Base-by-base conservation (phyloP, 2,113 vertebrate genomes). In the Electrona antarctica region DNA sequence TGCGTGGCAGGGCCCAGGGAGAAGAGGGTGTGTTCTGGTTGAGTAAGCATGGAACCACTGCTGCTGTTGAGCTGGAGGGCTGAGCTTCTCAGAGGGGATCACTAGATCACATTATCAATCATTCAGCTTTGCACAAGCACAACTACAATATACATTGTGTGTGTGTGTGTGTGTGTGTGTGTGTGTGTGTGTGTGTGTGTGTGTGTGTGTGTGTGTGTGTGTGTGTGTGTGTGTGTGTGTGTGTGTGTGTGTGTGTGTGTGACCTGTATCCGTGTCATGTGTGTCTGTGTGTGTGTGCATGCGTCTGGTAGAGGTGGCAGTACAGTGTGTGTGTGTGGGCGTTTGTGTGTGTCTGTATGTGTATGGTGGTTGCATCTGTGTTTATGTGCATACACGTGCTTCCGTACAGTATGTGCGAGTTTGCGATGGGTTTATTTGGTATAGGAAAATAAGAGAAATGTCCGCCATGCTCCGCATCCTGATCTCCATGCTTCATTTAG, bases 21-120 rank as follows among this genome's bases (percentile, higher is more conserved):
- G 86, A 90, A 72, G 64, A 81, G 64, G 64, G 79, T 72, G 73
- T 81, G 74, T 86, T 88, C 76, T 81, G 84, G 90, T 86, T 83
- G 86, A 88, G 85, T 88, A 82, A 89, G 85, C 81, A 85, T 54
- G 67, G 84, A 86, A 74, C 81, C 76, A 74, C 71, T 81, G 82
- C 74, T 70, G 78, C 80, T 83, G 78, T 75, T 79, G 79, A 87
- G 89, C 66, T 73, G 62, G 15, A 8, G 8, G 14, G 58, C 41
- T 14, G 64, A 28, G 67, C 79, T 73, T 78, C 86, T 87, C 83
- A 84, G 74, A 78, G 83, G 85, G 76, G 83, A 87, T 88, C 83
- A 82, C 76, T 78, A 77, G 85, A 87, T 89, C 86, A 88, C 82
- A 90, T 90, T 85, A 90, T 89, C 86, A 89, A 88, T 90, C 87